Evolutionary conservation across 2,888 invertebrate species (phyloP), one percentile per base, ranked within the genome.

Genomic region (Notodromas monacha): DNA sequence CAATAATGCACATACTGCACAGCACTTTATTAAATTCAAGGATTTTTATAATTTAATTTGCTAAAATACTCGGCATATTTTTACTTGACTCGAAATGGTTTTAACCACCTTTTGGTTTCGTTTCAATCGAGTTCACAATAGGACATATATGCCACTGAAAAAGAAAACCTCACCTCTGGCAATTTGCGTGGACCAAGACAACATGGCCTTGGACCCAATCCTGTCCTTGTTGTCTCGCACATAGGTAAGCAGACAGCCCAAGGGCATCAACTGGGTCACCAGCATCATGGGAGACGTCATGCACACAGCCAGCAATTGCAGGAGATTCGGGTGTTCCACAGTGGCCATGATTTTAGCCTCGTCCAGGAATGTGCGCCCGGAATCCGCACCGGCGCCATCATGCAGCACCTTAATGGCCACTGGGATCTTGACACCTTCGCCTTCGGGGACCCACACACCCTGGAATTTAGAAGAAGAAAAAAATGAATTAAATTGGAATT

Each of bases 261-360:
- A 56, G 0, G 92, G 89, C 81, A 96, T 86, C 26, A 92, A 55
- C 45, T 86, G 86, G 0, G 96, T 92, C 29, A 96, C 74, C 29
- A 92, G 54, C 86, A 89, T 86, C 69, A 86, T 79, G 49, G 86
- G 74, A 26, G 74, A 73, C 1, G 84, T 77, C 77, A 92, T 73
- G 47, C 89, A 89, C 2, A 92, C 81, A 1, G 81, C 86, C 30
- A 89, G 51, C 15, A 92, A n/a, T 6, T 79, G 74, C n/a, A 92
- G 56, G 33, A 92, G 57, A 52, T 81, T 81, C 0, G 73, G 74
- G 52, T 92, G 84, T 37, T 86, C 84, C 2, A 92, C 81, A 30
- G 73, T 77, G 0, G 86, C 84, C 89, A 92, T 92, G 36, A 89
- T 84, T 41, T 84, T 79, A 1, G 86, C 89, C 52, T 89, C 89